Evolutionary conservation across 2,113 vertebrate species (phyloP).

Genomic region (Callocephalon fimbriatum): DNA sequence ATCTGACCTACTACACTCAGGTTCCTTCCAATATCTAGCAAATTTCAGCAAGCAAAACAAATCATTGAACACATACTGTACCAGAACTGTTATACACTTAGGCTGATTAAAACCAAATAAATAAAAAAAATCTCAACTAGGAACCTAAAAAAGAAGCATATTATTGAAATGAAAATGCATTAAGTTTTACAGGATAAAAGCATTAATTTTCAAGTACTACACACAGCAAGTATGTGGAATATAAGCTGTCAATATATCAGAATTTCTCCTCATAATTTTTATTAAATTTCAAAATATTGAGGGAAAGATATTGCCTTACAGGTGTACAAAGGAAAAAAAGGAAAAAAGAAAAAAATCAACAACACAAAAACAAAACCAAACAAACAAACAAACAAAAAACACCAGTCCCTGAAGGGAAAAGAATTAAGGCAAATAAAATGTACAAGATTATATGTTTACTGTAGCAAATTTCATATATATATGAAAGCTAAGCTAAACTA

Average conservation of each 20-base stretch:
- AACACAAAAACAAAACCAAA: too few species aligned
- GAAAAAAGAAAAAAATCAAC: not conserved
- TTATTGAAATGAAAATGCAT: not conserved
- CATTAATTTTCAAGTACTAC: not conserved
- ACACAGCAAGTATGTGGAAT: not conserved
- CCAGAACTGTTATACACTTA: not conserved
- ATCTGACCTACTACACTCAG: not conserved
- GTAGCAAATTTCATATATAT: not conserved
- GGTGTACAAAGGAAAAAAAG: not conserved
- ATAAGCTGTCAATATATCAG: not conserved
- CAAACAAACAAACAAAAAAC: too few species aligned
- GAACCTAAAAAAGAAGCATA: not conserved
- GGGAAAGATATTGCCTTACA: not conserved
- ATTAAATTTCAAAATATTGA: not conserved
- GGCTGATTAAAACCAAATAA: not conserved
- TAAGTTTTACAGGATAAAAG: not conserved
- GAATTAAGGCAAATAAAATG: rapidly evolving
- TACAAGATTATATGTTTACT: not conserved
- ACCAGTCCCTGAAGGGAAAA: not conserved
- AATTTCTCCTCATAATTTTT: not conserved
- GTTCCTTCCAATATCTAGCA: not conserved
- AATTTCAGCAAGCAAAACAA: not conserved
- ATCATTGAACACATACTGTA: not conserved
- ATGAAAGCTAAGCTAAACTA: not conserved
- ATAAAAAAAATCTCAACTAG: not conserved